Evolutionary conservation across 2,113 vertebrate genomes (phyloP), one percentile per base, ranked within the genome.

Genomic region (Echinops telfairi): DNA sequence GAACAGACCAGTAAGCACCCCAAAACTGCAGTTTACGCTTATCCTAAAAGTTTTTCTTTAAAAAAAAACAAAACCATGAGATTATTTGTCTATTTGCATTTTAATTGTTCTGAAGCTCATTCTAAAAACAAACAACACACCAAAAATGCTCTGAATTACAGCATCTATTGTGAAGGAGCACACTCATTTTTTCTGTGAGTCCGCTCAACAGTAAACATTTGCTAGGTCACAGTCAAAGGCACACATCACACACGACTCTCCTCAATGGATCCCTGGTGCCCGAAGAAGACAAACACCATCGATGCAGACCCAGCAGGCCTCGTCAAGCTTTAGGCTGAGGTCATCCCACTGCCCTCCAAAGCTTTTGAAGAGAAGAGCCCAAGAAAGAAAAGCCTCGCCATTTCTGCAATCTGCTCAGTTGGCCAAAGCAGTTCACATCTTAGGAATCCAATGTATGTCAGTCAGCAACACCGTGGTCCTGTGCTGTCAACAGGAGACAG

Each of bases 91-190:
- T 16, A 33, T 60, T 90, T 80, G 71, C 19, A 53, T 80, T 88
- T 93, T 83, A 86, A 93, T 86, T 86, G 23, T 36, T 88, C 76
- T 40, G 11, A 93, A 86, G 70, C n/a, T 29, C 47, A 86, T 29
- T 60, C 60, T 88, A 76, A 90, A 93, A 93, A 38, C 36, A 86
- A 38, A 62, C 60, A 89, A 58, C 31, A 58, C 31, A 57, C 82
- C 73, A 83, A 86, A 76, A 88, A 76, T 66, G 36, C 33, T 58
- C 58, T 92, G 83, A 92, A 75, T 89, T 31, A 20, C 6, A 66
- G 47, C 22, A 68, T 40, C 22, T 43, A 82, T 25, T 78, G 79
- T 83, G 68, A 78, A 85, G 75, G 79, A 25, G 12, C 23, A 83
- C 4, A 11, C 5, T 90, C 14, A 79, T 82, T 40, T 83, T 29